Percentiles rank a stretch among this genome's conserved stretches.
Conservation (phyloP, 2,113 vertebrate species). For the Misgurnus mizolepis region DNA sequence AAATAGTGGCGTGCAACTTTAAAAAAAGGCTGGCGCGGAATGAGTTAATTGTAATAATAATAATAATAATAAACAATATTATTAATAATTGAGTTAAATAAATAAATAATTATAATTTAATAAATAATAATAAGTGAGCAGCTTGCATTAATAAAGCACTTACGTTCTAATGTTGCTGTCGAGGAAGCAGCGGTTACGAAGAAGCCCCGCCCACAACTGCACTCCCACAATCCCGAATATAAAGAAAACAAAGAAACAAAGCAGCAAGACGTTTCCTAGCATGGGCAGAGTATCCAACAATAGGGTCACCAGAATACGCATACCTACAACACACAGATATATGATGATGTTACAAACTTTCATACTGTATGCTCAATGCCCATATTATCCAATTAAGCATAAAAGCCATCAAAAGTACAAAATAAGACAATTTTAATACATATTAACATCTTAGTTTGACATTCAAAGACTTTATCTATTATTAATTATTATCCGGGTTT, state of each 20-base stretch:
- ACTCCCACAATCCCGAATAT: slow-evolving; percentile 55
- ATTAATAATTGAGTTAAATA: no score
- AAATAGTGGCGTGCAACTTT: no score
- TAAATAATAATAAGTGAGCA: not conserved
- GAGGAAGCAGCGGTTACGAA: slow-evolving; percentile 54
- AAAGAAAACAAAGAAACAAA: slow-evolving; percentile 52
- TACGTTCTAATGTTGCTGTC: slow-evolving; percentile 26
- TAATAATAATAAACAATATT: no score
- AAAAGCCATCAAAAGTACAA: not conserved
- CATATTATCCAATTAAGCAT: not conserved
- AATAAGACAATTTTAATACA: not conserved
- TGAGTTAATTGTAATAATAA: no score
- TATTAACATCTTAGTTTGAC: not conserved
- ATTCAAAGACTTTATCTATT: not conserved
- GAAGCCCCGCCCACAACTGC: slow-evolving; percentile 54
- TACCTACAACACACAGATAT: slow-evolving; percentile 36
- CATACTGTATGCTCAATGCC: not conserved
- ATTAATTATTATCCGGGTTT: no score
- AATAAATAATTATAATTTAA: no score
- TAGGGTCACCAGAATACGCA: slow-evolving; percentile 54
- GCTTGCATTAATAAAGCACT: slow-evolving; percentile 12
- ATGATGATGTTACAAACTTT: not conserved
- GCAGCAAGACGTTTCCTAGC: slow-evolving; percentile 57
- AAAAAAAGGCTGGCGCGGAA: no score
- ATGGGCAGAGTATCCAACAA: slow-evolving; percentile 53